Percentiles rank a stretch among this genome's conserved stretches.
Conservation (phyloP, 2,888 invertebrate species). For the Apotomis capreana region DNA sequence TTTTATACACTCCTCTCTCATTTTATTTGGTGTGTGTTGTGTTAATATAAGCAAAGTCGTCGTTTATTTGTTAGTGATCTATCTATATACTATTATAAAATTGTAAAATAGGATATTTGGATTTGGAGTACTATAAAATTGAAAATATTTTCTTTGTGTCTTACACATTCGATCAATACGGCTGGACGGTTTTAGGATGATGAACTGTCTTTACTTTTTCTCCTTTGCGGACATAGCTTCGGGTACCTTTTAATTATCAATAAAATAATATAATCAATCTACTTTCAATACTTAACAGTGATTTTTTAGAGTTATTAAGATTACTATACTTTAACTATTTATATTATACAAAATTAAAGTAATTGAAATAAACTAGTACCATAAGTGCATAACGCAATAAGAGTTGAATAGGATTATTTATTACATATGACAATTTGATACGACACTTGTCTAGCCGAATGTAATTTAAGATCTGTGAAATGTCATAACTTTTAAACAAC, state of each 20-base stretch:
- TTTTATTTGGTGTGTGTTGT: not conserved
- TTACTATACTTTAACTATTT: not conserved
- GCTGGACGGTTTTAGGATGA: too few species aligned
- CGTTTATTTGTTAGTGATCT: not conserved
- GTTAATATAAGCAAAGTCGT: not conserved
- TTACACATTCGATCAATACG: too few species aligned
- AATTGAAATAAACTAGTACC: not conserved
- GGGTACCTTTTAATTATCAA: too few species aligned
- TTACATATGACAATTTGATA: constrained; percentile 3
- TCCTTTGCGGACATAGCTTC: too few species aligned
- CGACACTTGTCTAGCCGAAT: constrained; percentile 7
- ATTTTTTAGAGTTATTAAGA: constrained; percentile 1
- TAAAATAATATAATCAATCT: not conserved
- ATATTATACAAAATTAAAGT: not conserved
- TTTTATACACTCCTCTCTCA: too few species aligned
- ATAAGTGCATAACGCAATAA: constrained; percentile 2
- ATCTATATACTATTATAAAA: too few species aligned
- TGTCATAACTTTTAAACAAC: constrained; percentile 10
- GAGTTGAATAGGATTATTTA: constrained; percentile 2
- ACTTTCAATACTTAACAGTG: not conserved
- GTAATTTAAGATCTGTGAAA: constrained; percentile 2
- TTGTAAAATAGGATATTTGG: too few species aligned
- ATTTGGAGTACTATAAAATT: too few species aligned
- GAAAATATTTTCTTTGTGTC: too few species aligned
- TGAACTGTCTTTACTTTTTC: too few species aligned